These are phyloP conservation scores for Bembecia ichneumoniformis DNA, from an alignment of 2,888 invertebrate genomes.

Conservation along the genomic window DNA sequence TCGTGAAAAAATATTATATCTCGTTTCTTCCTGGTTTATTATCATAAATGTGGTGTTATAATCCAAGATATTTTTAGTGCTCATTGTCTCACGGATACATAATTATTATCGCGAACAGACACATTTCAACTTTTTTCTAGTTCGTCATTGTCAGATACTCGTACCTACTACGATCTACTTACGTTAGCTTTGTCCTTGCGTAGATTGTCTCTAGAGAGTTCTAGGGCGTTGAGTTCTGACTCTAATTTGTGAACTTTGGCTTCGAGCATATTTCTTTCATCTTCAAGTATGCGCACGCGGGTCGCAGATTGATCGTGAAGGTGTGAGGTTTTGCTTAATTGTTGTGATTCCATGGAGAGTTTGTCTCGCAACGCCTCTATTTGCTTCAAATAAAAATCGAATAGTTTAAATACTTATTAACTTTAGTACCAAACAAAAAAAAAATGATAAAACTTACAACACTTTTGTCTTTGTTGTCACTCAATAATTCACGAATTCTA, in stretches of 20 bases:
- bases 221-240: conserved; percentile 81
- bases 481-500: conserved; percentile 81
- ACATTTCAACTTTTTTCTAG: too few relatives aligned
- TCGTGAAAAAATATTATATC: conserved; percentile 7
- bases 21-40: not conserved
- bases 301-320: conserved; percentile 76
- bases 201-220: conserved; percentile 79
- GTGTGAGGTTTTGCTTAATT: conserved; percentile 78
- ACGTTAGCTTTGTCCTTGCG: conserved; percentile 85
- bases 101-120: too few relatives aligned
- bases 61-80: conserved; percentile 1
- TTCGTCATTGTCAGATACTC: too few relatives aligned
- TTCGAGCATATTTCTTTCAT: conserved; percentile 82
- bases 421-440: conserved; percentile 6
- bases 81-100: not conserved
- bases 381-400: conserved; percentile 66
- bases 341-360: conserved; percentile 79
- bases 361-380: conserved; percentile 83
- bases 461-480: conserved; percentile 83
- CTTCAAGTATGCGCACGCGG: conserved; percentile 78
- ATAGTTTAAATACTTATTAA: not conserved
- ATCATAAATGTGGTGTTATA: not conserved
- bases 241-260: conserved; percentile 84
- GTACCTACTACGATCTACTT: conserved; percentile 27
- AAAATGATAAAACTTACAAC: conserved; percentile 67